phyloP scores from a whole-genome alignment of 1,140 invertebrate genomes.

The Drosophila rhopaloa region DNA sequence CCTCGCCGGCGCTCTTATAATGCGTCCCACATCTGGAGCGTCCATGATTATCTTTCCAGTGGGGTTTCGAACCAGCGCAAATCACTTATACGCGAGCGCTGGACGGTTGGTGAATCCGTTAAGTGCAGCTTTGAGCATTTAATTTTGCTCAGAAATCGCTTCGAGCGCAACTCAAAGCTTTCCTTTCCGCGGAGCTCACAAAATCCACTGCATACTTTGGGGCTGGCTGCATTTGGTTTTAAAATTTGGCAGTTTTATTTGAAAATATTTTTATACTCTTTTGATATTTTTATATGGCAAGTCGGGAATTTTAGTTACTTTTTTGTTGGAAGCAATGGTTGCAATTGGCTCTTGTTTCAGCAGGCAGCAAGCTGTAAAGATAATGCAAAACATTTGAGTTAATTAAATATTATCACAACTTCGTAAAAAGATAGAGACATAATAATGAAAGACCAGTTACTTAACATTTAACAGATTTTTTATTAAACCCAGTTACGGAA shows the following conservation, averaged over 20 bases:
- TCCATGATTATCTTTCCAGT: conserved; percentile 60
- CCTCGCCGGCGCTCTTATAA: conserved; percentile 75
- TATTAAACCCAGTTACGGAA: neutral
- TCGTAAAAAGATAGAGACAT: no score
- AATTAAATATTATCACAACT: neutral
- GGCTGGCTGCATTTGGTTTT: conserved; percentile 18
- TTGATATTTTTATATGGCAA: conserved; percentile 50
- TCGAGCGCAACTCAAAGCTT: conserved; percentile 26
- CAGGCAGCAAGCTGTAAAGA: conserved; percentile 34
- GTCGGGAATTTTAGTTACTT: conserved; percentile 4
- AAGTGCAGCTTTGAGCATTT: conserved; percentile 46
- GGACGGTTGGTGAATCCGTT: conserved; percentile 19
- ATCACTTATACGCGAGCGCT: conserved; percentile 45
- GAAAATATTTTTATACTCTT: neutral
- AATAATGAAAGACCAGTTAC: no score
- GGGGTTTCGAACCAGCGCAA: conserved; percentile 31
- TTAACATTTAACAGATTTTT: no score
- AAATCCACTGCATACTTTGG: conserved; percentile 43
- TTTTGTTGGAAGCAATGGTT: conserved; percentile 57
- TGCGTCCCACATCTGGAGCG: conserved; percentile 69
- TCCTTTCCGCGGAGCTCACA: conserved; percentile 17
- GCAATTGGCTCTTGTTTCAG: conserved; percentile 32
- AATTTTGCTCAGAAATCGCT: conserved; percentile 13
- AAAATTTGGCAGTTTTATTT: conserved; percentile 41
- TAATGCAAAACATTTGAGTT: neutral